Percentiles rank a stretch among this genome's conserved stretches.
Conservation (phyloP, 2,113 vertebrate species). For the Oceanodroma tethys region DNA sequence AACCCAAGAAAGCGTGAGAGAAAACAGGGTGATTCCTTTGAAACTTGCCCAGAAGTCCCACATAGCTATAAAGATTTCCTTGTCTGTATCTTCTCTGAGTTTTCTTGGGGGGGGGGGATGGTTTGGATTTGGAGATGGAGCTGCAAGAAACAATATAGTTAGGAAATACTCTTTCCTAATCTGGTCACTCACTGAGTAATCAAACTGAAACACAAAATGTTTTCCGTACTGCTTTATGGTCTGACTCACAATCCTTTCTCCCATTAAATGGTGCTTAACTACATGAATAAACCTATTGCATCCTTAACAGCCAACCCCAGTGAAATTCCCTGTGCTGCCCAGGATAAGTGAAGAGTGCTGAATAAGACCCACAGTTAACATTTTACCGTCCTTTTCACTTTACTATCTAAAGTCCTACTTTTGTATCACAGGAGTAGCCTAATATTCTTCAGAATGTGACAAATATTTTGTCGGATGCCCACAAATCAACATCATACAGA, state of each 20-base stretch:
- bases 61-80: neutral
- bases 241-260: neutral
- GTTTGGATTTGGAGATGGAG: neutral
- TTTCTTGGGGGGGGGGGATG: neutral
- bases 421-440: neutral
- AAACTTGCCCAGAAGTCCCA: neutral
- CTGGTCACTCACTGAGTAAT: neutral
- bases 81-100: neutral
- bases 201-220: neutral
- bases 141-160: neutral
- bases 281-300: neutral
- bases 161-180: neutral
- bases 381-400: neutral
- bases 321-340: neutral
- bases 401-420: neutral
- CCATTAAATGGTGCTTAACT: neutral
- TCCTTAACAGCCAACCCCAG: neutral
- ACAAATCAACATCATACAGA: neutral
- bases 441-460: neutral
- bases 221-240: neutral
- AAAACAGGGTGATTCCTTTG: neutral
- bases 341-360: neutral
- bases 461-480: neutral
- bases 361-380: neutral
- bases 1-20: neutral